Evolutionary conservation across 1,140 invertebrate genomes (phyloP), one percentile per base, ranked within the genome.

Genomic region (Ceratina australensis): DNA sequence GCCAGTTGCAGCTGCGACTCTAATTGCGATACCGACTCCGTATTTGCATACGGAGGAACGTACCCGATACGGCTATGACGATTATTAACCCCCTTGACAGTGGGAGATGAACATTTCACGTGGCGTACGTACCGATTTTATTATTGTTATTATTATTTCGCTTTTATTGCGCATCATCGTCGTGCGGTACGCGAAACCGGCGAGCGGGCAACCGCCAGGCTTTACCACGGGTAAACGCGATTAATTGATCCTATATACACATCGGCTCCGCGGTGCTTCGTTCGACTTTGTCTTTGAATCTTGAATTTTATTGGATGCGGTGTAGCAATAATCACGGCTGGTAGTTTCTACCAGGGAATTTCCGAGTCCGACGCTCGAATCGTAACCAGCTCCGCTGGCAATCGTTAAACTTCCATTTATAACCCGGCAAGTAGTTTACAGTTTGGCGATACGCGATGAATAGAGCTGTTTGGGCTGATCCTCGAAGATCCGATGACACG

Each of bases 1-100:
- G 66, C 80, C 82, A 71, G 82, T 88, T 88, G 87, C 87, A 88
- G 87, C 88, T 86, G 88, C 81, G 87, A 86, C 83, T 86, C 80
- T 87, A 88, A 86, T 89, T 89, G 88, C 86, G 86, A 88, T 87
- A 87, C 84, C 86, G 85, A 78, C 74, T 80, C 72, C 72, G 87
- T 81, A 90, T 90, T 90, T 90, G 85, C 89, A 90, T 89, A 88
- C 88, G 88, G 82, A 86, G 82, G 82, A 83, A 87, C 87, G 87
- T 88, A 87, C 87, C 74, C 78, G 75, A 64, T 52, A 28, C 26
- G 78, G 52, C 71, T 76, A 79, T 72, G 82, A 83, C 28, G 65
- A 54, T 66, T 78, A 82, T 83, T 79, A 80, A 83, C 42, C 20
- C 20, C 47, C 64, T 49, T 20, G 42, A 49, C 15, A 3, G 33